Percentiles rank a stretch among this genome's conserved stretches.
Conservation (phyloP, 2,797 vertebrate genomes). For the Spea hammondii region DNA sequence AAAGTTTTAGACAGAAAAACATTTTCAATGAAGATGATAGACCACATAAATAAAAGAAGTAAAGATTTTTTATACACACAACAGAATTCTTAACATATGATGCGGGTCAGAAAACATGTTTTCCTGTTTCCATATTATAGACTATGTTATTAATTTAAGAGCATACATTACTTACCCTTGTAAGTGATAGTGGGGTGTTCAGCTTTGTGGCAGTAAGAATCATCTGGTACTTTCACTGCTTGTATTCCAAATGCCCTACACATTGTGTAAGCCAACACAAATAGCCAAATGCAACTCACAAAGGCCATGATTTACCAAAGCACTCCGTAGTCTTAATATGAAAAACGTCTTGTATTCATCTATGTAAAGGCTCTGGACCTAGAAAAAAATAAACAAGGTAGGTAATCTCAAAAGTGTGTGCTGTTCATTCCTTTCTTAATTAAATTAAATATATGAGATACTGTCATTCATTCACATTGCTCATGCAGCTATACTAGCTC, state of each 20-base stretch:
- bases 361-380: conserved; percentile 71
- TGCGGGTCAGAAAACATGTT: too few relatives aligned
- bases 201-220: conserved; percentile 76
- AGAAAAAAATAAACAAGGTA: conserved; percentile 45
- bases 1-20: too few relatives aligned
- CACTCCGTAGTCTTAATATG: conserved; percentile 72
- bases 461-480: too few relatives aligned
- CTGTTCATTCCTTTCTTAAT: too few relatives aligned
- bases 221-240: conserved; percentile 65
- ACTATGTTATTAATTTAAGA: neutral
- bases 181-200: conserved; percentile 87
- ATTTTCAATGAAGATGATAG: too few relatives aligned
- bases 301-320: conserved; percentile 72
- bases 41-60: too few relatives aligned
- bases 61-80: too few relatives aligned
- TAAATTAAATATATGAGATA: too few relatives aligned
- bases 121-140: too few relatives aligned
- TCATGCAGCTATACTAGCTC: too few relatives aligned
- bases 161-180: conserved; percentile 73
- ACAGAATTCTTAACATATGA: too few relatives aligned
- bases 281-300: conserved; percentile 65
- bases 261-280: conserved; percentile 77
- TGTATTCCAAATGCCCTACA: conserved; percentile 76
- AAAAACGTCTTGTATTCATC: conserved; percentile 68
- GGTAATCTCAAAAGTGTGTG: too few relatives aligned